These are phyloP conservation scores for Neria commutata DNA, from an alignment of 2,888 invertebrate species.

Conservation along the genomic window DNA sequence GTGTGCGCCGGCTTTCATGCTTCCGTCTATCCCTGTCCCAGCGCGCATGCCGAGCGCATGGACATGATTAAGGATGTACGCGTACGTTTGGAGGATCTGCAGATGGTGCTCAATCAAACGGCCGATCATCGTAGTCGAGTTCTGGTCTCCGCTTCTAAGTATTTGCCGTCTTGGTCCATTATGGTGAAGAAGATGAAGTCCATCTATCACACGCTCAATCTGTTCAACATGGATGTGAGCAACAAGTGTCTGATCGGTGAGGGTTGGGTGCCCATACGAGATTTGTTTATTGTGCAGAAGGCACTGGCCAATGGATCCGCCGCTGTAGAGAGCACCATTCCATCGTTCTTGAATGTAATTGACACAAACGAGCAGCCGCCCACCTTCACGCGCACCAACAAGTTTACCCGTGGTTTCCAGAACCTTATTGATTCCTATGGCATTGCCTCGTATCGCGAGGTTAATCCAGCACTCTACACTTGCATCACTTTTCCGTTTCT, in stretches of 20 bases:
- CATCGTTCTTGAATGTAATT: constrained; percentile 91
- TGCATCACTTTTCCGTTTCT: constrained; percentile 94
- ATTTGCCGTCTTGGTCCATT: constrained; percentile 80
- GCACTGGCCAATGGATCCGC: constrained; percentile 84
- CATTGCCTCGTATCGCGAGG: constrained; percentile 89
- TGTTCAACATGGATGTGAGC: constrained; percentile 90
- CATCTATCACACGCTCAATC: constrained; percentile 90
- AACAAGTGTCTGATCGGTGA: constrained; percentile 90
- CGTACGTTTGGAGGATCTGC: constrained; percentile 81
- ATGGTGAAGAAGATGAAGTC: constrained; percentile 92
- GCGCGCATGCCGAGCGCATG: constrained; percentile 74
- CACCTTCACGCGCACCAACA: constrained; percentile 90
- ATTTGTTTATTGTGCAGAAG: constrained; percentile 74
- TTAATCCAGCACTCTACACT: constrained; percentile 88
- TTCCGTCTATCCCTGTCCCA: constrained; percentile 85
- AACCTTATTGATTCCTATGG: constrained; percentile 93
- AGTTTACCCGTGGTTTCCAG: constrained; percentile 92
- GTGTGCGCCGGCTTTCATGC: constrained; percentile 88
- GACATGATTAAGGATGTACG: constrained; percentile 85
- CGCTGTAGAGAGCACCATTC: constrained; percentile 83
- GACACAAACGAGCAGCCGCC: constrained; percentile 82
- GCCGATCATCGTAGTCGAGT: constrained; percentile 84
- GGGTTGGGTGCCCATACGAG: constrained; percentile 82
- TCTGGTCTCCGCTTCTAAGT: constrained; percentile 78
- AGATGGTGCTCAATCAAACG: constrained; percentile 78